Percentiles rank a stretch among this genome's conserved stretches.
These are phyloP conservation scores for Lytechinus variegatus DNA, from an alignment of 35 echinoderm and acorn worm genomes.

Conservation along the genomic window DNA sequence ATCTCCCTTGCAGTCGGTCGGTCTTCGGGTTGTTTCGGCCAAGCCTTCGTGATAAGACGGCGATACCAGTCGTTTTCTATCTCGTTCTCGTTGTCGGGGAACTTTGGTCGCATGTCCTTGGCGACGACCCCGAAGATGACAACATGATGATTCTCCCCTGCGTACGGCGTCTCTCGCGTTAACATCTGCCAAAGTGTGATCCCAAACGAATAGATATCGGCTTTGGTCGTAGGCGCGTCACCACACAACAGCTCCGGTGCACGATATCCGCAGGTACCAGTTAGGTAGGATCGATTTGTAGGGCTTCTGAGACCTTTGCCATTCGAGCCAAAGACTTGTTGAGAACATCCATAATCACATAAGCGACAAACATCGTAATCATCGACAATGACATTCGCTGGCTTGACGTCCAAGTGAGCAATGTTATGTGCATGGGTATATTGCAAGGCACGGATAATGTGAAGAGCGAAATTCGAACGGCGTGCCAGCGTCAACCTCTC, in stretches of 20 bases:
- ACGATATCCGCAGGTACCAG: slow-evolving; percentile 87
- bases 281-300: slow-evolving; percentile 65
- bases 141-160: slow-evolving; percentile 88
- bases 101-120: slow-evolving; percentile 77
- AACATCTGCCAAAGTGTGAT: slow-evolving; percentile 98
- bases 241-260: slow-evolving; percentile 95
- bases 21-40: slow-evolving; percentile 55
- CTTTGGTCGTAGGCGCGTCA: slow-evolving; percentile 74
- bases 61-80: slow-evolving; percentile 65
- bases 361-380: slow-evolving; percentile 83
- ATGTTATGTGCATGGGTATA: slow-evolving; percentile 80
- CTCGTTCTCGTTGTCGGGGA: slow-evolving; percentile 85
- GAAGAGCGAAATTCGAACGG: slow-evolving; percentile 68
- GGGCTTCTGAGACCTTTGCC: slow-evolving; percentile 59
- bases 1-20: slow-evolving; percentile 72
- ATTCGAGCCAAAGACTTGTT: slow-evolving; percentile 62
- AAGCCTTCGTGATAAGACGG: slow-evolving; percentile 64
- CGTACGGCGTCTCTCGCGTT: slow-evolving; percentile 82
- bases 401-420: slow-evolving; percentile 92
- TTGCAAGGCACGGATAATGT: slow-evolving; percentile 75
- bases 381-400: slow-evolving; percentile 86
- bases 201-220: slow-evolving; percentile 93
- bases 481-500: slow-evolving; percentile 62
- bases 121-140: slow-evolving; percentile 95
- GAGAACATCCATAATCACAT: slow-evolving; percentile 92